Percentiles rank a stretch among this genome's conserved stretches.
phyloP scores from a whole-genome alignment of 2,888 invertebrate genomes.

The Deilephila porcellus region DNA sequence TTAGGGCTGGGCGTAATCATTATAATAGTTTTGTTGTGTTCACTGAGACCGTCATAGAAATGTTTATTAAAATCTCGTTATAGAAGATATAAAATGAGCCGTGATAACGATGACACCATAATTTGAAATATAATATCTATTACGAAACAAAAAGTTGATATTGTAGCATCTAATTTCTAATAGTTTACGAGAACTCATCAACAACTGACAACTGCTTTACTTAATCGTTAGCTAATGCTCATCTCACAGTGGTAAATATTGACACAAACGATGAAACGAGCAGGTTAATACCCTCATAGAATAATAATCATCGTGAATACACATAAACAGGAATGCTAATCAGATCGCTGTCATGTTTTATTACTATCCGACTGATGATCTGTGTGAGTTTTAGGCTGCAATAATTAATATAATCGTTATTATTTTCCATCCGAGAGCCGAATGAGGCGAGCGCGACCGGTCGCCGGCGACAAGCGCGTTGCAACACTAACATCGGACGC shows the following conservation, averaged over 20 bases:
- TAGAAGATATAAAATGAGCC: background rate
- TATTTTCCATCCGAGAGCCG: slow-evolving; percentile 63
- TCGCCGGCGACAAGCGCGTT: slow-evolving; percentile 59
- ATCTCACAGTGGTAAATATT: slow-evolving; percentile 27
- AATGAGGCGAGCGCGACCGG: slow-evolving; percentile 70
- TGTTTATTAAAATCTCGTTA: background rate
- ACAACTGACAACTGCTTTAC: slow-evolving; percentile 16
- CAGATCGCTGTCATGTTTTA: slow-evolving; percentile 54
- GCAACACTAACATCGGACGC: slow-evolving; percentile 69
- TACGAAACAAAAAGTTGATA: background rate
- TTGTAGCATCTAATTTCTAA: background rate
- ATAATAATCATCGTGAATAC: slow-evolving; percentile 56
- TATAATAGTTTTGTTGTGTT: background rate
- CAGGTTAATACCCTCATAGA: slow-evolving; percentile 54
- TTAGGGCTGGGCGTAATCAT: background rate
- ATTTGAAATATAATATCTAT: background rate
- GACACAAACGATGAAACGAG: slow-evolving; percentile 24
- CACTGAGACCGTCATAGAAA: background rate
- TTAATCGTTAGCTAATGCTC: slow-evolving; percentile 3
- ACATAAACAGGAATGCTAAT: slow-evolving; percentile 57
- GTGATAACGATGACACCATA: background rate
- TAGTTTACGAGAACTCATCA: slow-evolving; percentile 5
- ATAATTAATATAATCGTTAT: slow-evolving; percentile 62
- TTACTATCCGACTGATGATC: slow-evolving; percentile 50
- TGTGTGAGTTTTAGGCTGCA: slow-evolving; percentile 48